A percentile compares a stretch with the other conserved stretches of the same genome.
These are phyloP conservation scores for Mustela erminea DNA, from an alignment of 2,797 vertebrate genomes.

Conservation along the genomic window DNA sequence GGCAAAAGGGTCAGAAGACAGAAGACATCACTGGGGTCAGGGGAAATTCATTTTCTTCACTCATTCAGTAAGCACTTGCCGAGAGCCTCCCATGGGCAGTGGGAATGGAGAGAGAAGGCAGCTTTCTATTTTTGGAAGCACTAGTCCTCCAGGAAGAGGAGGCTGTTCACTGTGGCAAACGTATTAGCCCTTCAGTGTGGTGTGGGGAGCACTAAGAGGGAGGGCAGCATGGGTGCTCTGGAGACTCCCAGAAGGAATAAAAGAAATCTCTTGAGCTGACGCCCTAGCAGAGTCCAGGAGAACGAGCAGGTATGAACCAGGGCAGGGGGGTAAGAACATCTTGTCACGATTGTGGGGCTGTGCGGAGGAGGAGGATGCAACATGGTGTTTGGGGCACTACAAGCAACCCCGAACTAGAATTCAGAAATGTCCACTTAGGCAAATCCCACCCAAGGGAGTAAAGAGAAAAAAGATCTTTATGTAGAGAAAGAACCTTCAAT, in stretches of 20 bases:
- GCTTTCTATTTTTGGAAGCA: neutral
- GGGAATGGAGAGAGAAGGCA: neutral
- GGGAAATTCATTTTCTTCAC: neutral
- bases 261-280: neutral
- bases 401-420: neutral
- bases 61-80: neutral
- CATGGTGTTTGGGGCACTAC: neutral
- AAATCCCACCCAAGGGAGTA: neutral
- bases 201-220: neutral
- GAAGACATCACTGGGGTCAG: too few relatives aligned
- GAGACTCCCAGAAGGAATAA: neutral
- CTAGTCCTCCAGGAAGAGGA: neutral
- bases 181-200: neutral
- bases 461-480: neutral
- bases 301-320: neutral
- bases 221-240: neutral
- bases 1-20: neutral
- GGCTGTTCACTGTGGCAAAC: neutral
- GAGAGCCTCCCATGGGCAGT: neutral
- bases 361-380: fast-evolving
- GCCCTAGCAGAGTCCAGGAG: neutral
- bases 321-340: neutral
- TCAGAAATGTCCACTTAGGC: neutral
- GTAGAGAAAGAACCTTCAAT: too few relatives aligned
- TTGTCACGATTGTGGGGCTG: too few relatives aligned